Percentiles rank a stretch among this genome's conserved stretches.
These are phyloP conservation scores for Geotrupes spiniger DNA, from an alignment of 2,888 invertebrate species.

Conservation along the genomic window DNA sequence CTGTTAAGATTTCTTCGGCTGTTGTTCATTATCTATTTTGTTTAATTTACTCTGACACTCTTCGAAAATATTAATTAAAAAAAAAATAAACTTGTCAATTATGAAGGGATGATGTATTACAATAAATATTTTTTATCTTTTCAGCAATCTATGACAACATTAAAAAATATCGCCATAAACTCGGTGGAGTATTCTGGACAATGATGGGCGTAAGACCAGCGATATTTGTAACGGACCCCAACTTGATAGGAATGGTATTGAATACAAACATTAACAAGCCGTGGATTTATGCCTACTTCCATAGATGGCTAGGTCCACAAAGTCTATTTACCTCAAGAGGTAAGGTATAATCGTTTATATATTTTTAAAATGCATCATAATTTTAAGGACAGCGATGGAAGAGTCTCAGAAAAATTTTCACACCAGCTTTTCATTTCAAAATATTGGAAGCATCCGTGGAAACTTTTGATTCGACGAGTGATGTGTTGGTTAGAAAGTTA, in stretches of 20 bases:
- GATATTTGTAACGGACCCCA: slow-evolving; percentile 14
- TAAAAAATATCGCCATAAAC: slow-evolving; percentile 4
- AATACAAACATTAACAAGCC: slow-evolving; percentile 6
- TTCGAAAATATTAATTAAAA: no score
- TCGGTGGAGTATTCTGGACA: slow-evolving; percentile 10
- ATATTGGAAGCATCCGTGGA: slow-evolving; percentile 24
- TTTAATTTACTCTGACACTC: no score
- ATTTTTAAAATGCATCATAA: no score
- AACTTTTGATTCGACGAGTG: slow-evolving; percentile 17
- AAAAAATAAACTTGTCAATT: no score
- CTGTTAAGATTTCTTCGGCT: no score
- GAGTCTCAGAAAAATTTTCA: slow-evolving; percentile 20
- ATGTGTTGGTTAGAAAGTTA: slow-evolving; percentile 17
- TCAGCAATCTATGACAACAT: slow-evolving; percentile 9
- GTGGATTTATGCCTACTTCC: neutral
- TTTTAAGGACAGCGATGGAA: slow-evolving; percentile 24
- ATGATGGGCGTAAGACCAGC: slow-evolving; percentile 8
- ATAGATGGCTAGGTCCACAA: slow-evolving; percentile 1
- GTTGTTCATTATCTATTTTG: no score
- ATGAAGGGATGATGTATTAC: no score
- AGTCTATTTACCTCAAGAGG: neutral
- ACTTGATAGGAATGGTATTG: slow-evolving; percentile 21
- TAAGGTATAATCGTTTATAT: slow-evolving; percentile 21
- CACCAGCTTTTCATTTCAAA: slow-evolving; percentile 26
- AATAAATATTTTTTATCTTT: no score